Percentiles rank a stretch among this genome's conserved stretches.
phyloP scores from a whole-genome alignment of 92 coral and sea anemone species.

The Virgularia gustaviana region DNA sequence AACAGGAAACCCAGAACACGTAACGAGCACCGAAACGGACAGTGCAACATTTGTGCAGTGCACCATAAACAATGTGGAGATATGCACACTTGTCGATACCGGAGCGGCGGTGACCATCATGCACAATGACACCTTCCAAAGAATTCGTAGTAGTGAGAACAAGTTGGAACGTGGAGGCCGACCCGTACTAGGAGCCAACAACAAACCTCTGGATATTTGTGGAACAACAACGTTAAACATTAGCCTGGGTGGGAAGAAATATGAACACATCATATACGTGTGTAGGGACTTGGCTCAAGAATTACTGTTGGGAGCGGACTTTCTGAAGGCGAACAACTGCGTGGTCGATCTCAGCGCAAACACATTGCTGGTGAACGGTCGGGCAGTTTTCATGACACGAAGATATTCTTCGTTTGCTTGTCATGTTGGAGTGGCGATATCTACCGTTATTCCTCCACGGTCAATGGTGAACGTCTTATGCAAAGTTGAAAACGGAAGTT shows the following conservation, averaged over 20 bases:
- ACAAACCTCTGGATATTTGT: slow-evolving; percentile 9
- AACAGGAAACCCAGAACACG: too few species aligned
- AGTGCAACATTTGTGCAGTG: slow-evolving; percentile 1
- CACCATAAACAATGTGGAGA: neutral
- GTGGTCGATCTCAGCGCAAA: neutral
- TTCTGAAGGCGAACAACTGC: neutral
- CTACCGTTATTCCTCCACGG: neutral
- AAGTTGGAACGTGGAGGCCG: neutral
- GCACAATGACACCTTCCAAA: slow-evolving; percentile 7
- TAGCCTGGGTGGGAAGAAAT: neutral
- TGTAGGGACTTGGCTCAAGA: slow-evolving; percentile 10
- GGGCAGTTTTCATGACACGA: neutral
- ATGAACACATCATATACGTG: neutral
- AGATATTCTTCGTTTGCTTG: slow-evolving; percentile 1
- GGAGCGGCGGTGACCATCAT: slow-evolving; percentile 12
- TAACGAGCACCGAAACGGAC: neutral
- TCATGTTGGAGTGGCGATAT: slow-evolving; percentile 5
- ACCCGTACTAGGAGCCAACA: slow-evolving; percentile 12
- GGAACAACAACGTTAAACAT: neutral
- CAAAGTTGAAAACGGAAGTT: slow-evolving; percentile 8
- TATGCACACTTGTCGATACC: neutral
- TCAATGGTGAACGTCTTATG: slow-evolving; percentile 14
- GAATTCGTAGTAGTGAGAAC: neutral
- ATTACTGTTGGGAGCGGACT: slow-evolving; percentile 16
- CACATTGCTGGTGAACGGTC: neutral